Conservation (phyloP, 2,113 vertebrate genomes). For the Paralichthys olivaceus region DNA sequence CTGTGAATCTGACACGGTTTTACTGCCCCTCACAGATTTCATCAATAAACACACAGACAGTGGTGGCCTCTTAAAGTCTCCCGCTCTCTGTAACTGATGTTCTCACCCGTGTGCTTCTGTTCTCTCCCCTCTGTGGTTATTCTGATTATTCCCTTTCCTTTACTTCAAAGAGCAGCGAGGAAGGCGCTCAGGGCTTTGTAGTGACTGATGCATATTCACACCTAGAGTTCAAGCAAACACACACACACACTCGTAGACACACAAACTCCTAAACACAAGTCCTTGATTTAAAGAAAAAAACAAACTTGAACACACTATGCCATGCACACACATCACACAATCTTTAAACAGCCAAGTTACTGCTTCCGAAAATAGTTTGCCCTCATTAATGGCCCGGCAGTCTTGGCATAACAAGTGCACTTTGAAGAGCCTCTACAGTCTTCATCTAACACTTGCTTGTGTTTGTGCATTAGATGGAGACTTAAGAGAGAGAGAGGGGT, state of each 20-base stretch:
- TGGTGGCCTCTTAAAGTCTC: constrained; percentile 33
- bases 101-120: neutral
- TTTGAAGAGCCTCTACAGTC: constrained; percentile 67
- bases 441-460: constrained; percentile 64
- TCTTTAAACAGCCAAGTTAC: constrained; percentile 61
- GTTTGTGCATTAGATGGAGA: constrained; percentile 52
- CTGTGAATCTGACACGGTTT: constrained; percentile 5
- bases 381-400: constrained; percentile 73
- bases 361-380: constrained; percentile 75
- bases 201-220: constrained; percentile 73
- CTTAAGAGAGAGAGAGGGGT: neutral
- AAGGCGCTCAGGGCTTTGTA: constrained; percentile 48
- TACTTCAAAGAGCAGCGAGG: constrained; percentile 64
- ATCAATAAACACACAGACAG: constrained; percentile 55
- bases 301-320: constrained; percentile 6
- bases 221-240: constrained; percentile 29
- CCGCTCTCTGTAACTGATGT: constrained; percentile 29
- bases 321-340: constrained; percentile 11
- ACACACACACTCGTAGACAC: constrained; percentile 4
- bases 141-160: constrained; percentile 45
- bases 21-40: constrained; percentile 7
- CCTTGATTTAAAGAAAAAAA: neutral
- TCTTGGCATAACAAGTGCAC: constrained; percentile 71
- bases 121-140: constrained; percentile 39
- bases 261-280: constrained; percentile 32